These are phyloP conservation scores for Heliangelus exortis DNA, from an alignment of 2,797 vertebrate genomes.

Conservation along the genomic window DNA sequence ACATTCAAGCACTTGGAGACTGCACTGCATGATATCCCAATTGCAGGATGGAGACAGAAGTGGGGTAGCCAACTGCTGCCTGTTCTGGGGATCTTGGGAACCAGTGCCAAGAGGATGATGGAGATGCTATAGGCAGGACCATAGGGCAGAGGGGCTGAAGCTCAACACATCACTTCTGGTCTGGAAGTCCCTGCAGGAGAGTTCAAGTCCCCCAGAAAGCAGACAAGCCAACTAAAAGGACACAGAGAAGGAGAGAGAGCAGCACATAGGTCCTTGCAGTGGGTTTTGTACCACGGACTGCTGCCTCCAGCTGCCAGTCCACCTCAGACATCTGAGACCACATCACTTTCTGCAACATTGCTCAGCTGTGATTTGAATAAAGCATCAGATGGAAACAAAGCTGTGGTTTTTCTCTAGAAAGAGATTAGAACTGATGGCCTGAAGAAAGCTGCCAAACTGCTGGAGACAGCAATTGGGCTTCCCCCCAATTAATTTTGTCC, in stretches of 20 bases:
- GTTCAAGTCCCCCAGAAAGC: neutral
- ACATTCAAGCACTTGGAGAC: neutral
- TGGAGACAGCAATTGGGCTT: neutral
- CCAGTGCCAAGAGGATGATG: neutral
- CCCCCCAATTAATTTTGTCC: neutral
- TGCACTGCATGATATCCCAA: neutral
- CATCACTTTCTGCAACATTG: neutral
- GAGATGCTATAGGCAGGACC: neutral
- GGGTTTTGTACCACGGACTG: fast-evolving
- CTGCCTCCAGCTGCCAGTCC: neutral
- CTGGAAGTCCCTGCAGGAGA: neutral
- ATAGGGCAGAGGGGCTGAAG: neutral
- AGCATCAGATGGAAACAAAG: neutral
- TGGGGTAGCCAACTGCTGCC: neutral
- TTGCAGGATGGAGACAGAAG: neutral
- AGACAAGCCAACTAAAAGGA: neutral
- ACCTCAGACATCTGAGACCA: neutral
- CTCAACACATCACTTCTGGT: neutral
- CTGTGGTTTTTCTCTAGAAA: slow-evolving; percentile 40
- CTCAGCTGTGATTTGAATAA: slow-evolving; percentile 26
- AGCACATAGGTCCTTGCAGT: neutral
- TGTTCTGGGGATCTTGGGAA: neutral
- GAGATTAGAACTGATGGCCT: neutral
- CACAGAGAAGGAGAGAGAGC: neutral
- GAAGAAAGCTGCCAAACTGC: neutral